Evolutionary conservation across 2,888 invertebrate genomes (phyloP).

Genomic region (Acanthoscelides obtectus): DNA sequence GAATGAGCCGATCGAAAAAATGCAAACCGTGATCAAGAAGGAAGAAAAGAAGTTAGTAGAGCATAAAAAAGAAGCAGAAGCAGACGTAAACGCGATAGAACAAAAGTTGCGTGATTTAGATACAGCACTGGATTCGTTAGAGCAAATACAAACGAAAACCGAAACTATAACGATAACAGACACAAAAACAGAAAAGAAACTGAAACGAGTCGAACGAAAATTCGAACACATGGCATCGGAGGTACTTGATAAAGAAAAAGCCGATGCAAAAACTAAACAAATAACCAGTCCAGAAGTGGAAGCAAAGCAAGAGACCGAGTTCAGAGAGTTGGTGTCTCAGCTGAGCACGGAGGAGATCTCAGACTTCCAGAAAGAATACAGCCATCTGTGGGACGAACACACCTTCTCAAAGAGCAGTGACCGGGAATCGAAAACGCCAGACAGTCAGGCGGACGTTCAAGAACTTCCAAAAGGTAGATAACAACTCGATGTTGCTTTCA

Average conservation of each 20-base stretch:
- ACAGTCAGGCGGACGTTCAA: constrained; percentile 46
- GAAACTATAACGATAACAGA: constrained; percentile 9
- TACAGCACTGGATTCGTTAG: constrained; percentile 43
- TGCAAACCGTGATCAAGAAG: constrained; percentile 13
- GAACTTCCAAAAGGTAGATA: constrained; percentile 49
- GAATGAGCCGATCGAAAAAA: constrained; percentile 19
- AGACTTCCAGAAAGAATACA: constrained; percentile 49
- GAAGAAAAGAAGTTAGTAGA: constrained; percentile 21
- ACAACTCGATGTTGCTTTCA: constrained; percentile 37
- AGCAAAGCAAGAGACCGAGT: constrained; percentile 44
- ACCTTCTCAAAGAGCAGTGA: constrained; percentile 47
- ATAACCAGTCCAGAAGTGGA: constrained; percentile 41
- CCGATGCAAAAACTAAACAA: constrained; percentile 34
- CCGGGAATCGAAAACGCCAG: constrained; percentile 46
- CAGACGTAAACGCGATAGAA: constrained; percentile 41
- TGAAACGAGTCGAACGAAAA: constrained; percentile 48
- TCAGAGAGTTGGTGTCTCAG: constrained; percentile 49
- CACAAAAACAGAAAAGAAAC: constrained; percentile 41
- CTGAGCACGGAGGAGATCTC: constrained; percentile 51
- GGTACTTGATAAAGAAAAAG: constrained; percentile 41
- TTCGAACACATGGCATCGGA: constrained; percentile 53
- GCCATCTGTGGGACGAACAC: constrained; percentile 49
- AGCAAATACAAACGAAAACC: constrained; percentile 28
- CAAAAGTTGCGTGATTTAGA: constrained; percentile 44
- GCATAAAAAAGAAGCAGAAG: constrained; percentile 30